Conservation (phyloP, 2,888 invertebrate genomes). For the Torymus texanus region DNA sequence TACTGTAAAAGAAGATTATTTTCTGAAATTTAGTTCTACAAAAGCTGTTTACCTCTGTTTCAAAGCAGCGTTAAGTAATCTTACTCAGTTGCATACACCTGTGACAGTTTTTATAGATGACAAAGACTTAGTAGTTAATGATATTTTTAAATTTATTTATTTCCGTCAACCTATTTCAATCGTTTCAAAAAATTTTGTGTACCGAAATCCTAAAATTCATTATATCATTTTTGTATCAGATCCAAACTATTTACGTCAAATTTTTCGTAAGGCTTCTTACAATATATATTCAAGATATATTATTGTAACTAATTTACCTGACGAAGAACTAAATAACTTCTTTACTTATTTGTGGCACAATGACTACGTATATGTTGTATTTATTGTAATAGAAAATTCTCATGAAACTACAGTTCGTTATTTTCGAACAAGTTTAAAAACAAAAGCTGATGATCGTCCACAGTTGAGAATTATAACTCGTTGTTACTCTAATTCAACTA, state of each 20-base stretch:
- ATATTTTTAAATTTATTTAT: constrained; percentile 2
- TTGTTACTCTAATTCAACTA: not conserved
- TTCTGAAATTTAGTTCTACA: too few species aligned
- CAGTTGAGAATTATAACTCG: not conserved
- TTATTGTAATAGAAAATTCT: not conserved
- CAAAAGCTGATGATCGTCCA: not conserved
- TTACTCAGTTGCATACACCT: too few species aligned
- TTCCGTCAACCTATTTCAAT: not conserved
- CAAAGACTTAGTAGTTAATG: not conserved
- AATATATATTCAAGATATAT: constrained; percentile 7
- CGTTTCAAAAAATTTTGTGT: not conserved
- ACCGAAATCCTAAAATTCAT: not conserved
- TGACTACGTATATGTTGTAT: not conserved
- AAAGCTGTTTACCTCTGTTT: too few species aligned
- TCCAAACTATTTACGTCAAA: not conserved
- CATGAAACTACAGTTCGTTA: not conserved
- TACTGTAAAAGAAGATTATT: too few species aligned
- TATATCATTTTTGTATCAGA: constrained; percentile 3
- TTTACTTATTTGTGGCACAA: not conserved
- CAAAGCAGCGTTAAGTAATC: too few species aligned
- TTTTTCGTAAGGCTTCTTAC: not conserved
- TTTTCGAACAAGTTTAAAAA: not conserved
- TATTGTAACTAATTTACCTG: not conserved
- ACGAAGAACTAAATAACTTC: not conserved
- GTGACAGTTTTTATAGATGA: not conserved